Conservation (phyloP, 2,888 invertebrate genomes). For the Drosophila algonquin region DNA sequence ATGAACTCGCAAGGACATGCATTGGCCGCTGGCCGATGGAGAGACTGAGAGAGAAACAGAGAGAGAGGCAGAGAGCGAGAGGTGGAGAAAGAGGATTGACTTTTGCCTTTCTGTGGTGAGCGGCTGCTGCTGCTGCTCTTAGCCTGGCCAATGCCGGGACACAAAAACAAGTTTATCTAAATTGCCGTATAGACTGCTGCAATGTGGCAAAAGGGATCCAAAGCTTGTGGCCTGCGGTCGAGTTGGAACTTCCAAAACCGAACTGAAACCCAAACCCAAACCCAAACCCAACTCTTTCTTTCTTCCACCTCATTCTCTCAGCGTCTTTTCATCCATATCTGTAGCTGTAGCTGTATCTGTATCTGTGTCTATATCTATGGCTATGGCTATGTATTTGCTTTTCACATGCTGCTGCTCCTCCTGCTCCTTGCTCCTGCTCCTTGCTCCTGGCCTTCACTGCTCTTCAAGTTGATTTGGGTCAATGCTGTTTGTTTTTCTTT, state of each 20-base stretch:
- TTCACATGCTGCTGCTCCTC: slow-evolving; percentile 26
- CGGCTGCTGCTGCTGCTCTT: slow-evolving; percentile 46
- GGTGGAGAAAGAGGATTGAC: slow-evolving; percentile 47
- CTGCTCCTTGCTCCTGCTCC: slow-evolving; percentile 13
- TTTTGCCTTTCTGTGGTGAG: slow-evolving; percentile 77
- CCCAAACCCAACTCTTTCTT: not conserved
- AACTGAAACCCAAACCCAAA: not conserved
- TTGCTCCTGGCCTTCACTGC: slow-evolving; percentile 27
- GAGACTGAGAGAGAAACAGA: not conserved
- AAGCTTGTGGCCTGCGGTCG: slow-evolving; percentile 49
- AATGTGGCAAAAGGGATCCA: slow-evolving; percentile 43
- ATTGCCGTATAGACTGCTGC: slow-evolving; percentile 67
- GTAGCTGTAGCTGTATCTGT: too few species aligned
- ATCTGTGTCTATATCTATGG: slow-evolving; percentile 23
- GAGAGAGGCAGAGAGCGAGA: not conserved
- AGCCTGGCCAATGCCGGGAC: slow-evolving; percentile 51
- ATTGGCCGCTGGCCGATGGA: slow-evolving; percentile 9
- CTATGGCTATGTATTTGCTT: slow-evolving; percentile 58
- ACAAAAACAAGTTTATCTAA: slow-evolving; percentile 76
- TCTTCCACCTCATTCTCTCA: not conserved
- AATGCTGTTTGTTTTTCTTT: slow-evolving; percentile 70
- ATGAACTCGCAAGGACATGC: slow-evolving; percentile 68
- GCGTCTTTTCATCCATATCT: slow-evolving; percentile 18
- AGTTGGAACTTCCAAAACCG: slow-evolving; percentile 30
- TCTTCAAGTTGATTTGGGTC: slow-evolving; percentile 72